Evolutionary conservation across 2,888 invertebrate species (phyloP).

Genomic region (Deilephila elpenor): DNA sequence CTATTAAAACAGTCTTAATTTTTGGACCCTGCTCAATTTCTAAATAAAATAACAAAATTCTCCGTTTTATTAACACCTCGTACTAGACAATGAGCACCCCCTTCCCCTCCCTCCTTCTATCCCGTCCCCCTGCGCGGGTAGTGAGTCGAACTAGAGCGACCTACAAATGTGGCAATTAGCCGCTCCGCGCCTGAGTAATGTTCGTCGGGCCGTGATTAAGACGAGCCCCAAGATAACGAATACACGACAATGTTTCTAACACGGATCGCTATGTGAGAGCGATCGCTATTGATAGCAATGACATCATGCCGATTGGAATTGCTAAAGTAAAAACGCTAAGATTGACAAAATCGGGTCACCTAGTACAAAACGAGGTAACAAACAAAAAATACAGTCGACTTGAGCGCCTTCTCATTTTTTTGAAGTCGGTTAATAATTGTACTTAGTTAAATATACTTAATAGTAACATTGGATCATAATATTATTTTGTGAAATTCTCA

Average conservation of each 20-base stretch:
- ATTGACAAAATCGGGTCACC: too few species aligned
- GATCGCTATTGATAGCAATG: constrained; percentile 8
- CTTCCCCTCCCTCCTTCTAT: constrained; percentile 32
- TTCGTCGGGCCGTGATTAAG: constrained; percentile 72
- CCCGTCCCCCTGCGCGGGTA: constrained; percentile 41
- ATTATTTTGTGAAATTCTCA: too few species aligned
- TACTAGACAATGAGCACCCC: neutral
- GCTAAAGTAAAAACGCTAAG: neutral
- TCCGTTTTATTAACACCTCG: constrained; percentile 4
- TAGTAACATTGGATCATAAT: too few species aligned
- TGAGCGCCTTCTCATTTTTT: too few species aligned
- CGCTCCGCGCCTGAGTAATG: constrained; percentile 63
- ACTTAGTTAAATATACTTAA: too few species aligned
- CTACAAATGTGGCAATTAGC: constrained; percentile 79
- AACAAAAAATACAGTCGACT: too few species aligned
- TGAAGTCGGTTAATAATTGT: too few species aligned
- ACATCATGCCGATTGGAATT: neutral
- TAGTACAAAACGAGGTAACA: too few species aligned
- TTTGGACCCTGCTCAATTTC: neutral
- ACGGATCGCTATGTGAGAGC: neutral
- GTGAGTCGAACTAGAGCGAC: constrained; percentile 51
- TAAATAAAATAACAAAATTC: neutral
- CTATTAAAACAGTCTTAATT: neutral
- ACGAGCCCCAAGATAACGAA: constrained; percentile 66
- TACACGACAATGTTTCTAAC: constrained; percentile 45